phyloP scores from a whole-genome alignment of 2,888 invertebrate species.

The Tholera decimalis region DNA sequence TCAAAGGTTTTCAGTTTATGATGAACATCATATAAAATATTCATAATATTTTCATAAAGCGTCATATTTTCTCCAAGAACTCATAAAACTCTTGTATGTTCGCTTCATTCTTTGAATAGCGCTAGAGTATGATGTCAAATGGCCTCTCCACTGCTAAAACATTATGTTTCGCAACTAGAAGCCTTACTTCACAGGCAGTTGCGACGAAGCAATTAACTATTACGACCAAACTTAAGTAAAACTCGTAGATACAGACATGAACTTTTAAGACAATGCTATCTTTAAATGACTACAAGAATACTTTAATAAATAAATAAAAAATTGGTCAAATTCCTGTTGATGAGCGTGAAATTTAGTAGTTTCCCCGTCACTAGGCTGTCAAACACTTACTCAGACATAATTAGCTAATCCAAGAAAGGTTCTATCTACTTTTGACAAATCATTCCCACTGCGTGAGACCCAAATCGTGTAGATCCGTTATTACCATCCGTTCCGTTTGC shows the following conservation, averaged over 20 bases:
- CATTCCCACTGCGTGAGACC: constrained; percentile 67
- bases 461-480: constrained; percentile 73
- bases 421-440: constrained; percentile 69
- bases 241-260: constrained; percentile 21
- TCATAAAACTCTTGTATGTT: not conserved
- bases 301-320: constrained; percentile 7
- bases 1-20: constrained; percentile 44
- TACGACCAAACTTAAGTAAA: constrained; percentile 34
- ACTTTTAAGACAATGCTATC: constrained; percentile 17
- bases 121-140: constrained; percentile 37
- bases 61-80: not conserved
- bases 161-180: constrained; percentile 32
- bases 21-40: not conserved
- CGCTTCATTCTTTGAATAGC: constrained; percentile 23
- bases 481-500: constrained; percentile 85
- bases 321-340: not conserved
- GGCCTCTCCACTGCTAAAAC: constrained; percentile 27
- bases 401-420: not conserved
- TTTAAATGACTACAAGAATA: not conserved
- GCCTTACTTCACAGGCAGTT: constrained; percentile 31
- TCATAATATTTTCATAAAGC: not conserved
- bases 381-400: too few relatives aligned
- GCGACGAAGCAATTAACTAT: constrained; percentile 28
- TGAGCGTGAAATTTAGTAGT: not conserved
- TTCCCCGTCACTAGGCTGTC: not conserved